Base-by-base conservation (phyloP, 2,888 invertebrate species). In the Drosophila antonietae region DNA sequence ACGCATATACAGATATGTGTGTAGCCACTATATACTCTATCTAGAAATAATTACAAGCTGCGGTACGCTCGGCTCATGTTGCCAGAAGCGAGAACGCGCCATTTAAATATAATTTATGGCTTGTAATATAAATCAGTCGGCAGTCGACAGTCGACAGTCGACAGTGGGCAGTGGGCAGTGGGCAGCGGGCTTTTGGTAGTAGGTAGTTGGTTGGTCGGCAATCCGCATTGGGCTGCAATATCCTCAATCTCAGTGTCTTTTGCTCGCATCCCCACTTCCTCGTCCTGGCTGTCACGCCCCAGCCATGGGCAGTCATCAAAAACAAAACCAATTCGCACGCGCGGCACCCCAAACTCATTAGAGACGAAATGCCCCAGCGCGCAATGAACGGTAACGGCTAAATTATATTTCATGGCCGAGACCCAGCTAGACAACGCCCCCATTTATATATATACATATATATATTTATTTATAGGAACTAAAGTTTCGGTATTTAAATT, bases 81-180 rank as follows among this genome's bases (percentile, higher is more conserved):
- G 81, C 73, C 62, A 37, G 65, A 55, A 53, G 70, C 68, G 58
- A 80, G 65, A 73, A 65, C 60, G 46, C 81, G 74, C 59, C 81
- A 83, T 83, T 83, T 83, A 76, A 87, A 81, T 87, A 85, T 84
- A 87, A 83, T 83, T 83, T 83, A 83, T 81, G 75, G 73, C 66
- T 69, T 61, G 69, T 64, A 64, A 81, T 78, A 87, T 83, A 83
- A 83, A 83, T 83, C 83, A 83, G 84, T 76, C 69, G 49, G 33
- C 31, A 51, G 55, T 41, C n/a, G n/a, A 7, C 28, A 51, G 39
- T n/a, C 2, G 47, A 15, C 28, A 31, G 51, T 14, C 18, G 51
- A 18, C 18, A 20, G 49, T 33, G 1, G 33, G 2, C 33, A 33
- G 15, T 28, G 1, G 46, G 15, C 46, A 39, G 39, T n/a, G 6